Evolutionary conservation across 2,888 invertebrate genomes (phyloP).

Genomic region (Machimus rusticus): DNA sequence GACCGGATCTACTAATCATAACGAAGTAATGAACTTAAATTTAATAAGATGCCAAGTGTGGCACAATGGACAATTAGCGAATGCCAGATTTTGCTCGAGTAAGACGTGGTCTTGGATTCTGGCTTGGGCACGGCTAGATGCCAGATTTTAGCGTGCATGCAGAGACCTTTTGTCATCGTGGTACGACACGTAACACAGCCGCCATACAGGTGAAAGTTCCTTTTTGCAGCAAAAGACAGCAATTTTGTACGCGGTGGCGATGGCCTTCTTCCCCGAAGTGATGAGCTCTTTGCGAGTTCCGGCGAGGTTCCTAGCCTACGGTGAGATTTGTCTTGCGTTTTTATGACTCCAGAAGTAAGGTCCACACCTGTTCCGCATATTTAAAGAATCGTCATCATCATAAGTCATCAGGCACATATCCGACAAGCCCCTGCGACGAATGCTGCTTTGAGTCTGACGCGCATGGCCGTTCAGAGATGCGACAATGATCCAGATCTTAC

Average conservation of each 20-base stretch:
- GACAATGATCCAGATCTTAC: slow-evolving; percentile 25
- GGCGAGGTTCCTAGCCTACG: not conserved
- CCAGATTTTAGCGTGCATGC: not conserved
- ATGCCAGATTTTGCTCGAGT: not conserved
- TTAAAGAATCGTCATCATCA: not conserved
- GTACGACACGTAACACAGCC: not conserved
- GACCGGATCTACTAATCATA: slow-evolving; percentile 19
- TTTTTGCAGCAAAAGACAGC: not conserved
- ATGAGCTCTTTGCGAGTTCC: not conserved
- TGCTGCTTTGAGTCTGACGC: not conserved
- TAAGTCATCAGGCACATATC: not conserved
- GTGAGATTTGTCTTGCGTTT: not conserved
- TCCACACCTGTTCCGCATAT: slow-evolving; percentile 26
- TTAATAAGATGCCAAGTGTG: not conserved
- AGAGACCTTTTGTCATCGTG: not conserved
- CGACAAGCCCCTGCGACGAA: not conserved
- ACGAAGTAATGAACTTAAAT: slow-evolving; percentile 29
- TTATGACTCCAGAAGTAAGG: not conserved
- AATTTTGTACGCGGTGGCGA: not conserved
- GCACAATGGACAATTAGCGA: slow-evolving; percentile 10
- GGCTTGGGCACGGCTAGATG: not conserved
- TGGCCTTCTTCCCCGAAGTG: not conserved
- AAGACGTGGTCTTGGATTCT: not conserved
- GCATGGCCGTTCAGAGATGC: not conserved
- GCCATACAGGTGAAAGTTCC: slow-evolving; percentile 11